These are phyloP conservation scores for Manacus vitellinus DNA, from an alignment of 2,113 vertebrate species.

Conservation along the genomic window DNA sequence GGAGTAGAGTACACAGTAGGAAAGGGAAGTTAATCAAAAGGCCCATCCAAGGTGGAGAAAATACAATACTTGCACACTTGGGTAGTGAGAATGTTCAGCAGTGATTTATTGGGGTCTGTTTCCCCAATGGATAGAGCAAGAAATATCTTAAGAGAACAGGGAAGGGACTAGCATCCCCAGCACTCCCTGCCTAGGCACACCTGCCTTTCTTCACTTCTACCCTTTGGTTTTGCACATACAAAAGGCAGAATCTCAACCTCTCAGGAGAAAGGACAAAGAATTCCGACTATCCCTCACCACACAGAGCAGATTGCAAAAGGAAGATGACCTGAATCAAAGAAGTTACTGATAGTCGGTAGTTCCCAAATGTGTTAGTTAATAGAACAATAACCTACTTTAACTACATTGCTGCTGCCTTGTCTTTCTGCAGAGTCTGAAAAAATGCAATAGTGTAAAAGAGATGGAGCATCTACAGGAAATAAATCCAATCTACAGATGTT, in stretches of 20 bases:
- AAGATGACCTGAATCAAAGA: conserved; percentile 38
- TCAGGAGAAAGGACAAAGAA: background rate
- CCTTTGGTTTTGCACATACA: background rate
- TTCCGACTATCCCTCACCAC: background rate
- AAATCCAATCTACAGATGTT: background rate
- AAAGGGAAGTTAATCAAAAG: background rate
- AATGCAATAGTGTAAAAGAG: background rate
- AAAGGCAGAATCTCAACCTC: background rate
- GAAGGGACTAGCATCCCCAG: background rate
- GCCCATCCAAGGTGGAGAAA: background rate
- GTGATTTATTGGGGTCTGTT: background rate
- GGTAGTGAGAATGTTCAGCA: too few relatives aligned
- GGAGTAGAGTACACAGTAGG: accelerated
- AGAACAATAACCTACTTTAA: conserved; percentile 59
- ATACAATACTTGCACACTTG: background rate
- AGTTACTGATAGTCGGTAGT: background rate
- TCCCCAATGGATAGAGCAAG: background rate
- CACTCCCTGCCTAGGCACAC: background rate
- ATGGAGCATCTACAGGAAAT: background rate
- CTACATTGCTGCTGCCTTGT: background rate
- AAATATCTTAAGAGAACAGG: background rate
- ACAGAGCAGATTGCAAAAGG: background rate
- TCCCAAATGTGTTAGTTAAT: conserved; percentile 40
- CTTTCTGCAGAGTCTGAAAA: background rate
- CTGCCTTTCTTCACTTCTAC: background rate